phyloP scores from a whole-genome alignment of 1,140 invertebrate genomes.

The Saccostrea glomerata region DNA sequence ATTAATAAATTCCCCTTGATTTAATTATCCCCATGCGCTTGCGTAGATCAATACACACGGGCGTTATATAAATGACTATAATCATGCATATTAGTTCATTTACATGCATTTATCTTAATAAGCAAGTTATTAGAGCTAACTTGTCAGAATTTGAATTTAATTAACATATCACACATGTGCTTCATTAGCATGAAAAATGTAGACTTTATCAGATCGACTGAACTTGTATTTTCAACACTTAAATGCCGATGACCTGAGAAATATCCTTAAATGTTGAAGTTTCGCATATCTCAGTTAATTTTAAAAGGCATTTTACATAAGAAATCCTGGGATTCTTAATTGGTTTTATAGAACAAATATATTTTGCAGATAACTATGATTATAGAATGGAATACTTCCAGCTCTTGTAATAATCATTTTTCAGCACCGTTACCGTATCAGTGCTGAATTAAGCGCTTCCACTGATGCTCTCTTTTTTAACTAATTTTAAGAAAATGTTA shows the following conservation, averaged over 20 bases:
- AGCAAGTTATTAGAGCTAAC: background rate
- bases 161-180: background rate
- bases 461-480: too few relatives aligned
- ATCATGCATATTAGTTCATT: slow-evolving; percentile 13
- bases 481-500: too few relatives aligned
- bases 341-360: too few relatives aligned
- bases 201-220: background rate
- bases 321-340: background rate
- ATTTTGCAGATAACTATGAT: too few relatives aligned
- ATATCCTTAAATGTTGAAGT: background rate
- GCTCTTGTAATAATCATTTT: too few relatives aligned
- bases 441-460: too few relatives aligned
- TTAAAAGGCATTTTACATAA: background rate
- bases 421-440: too few relatives aligned
- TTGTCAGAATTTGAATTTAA: background rate
- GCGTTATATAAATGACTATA: background rate
- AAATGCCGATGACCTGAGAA: background rate
- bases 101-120: slow-evolving; percentile 15
- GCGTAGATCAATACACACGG: background rate
- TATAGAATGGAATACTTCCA: too few relatives aligned
- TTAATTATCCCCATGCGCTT: background rate
- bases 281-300: background rate
- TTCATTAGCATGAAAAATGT: background rate
- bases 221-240: background rate
- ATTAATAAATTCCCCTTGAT: too few relatives aligned